A percentile compares a stretch with the other conserved stretches of the same genome.
Evolutionary conservation across 2,888 invertebrate genomes (phyloP).

Genomic region (Coelogynopora nodosa): DNA sequence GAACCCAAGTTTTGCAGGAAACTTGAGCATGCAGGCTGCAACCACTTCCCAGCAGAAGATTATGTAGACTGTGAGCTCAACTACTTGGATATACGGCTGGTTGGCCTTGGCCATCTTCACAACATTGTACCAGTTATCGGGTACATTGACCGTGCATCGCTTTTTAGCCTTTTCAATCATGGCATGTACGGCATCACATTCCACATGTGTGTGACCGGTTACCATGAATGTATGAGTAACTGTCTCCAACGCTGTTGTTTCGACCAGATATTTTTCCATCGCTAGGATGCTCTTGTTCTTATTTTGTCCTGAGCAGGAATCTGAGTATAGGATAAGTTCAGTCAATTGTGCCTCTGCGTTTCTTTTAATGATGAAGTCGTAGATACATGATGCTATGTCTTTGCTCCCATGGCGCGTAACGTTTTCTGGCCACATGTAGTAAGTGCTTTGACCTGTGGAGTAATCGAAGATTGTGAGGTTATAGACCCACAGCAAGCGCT

Average conservation of each 20-base stretch:
- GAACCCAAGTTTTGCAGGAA: conserved; percentile 22
- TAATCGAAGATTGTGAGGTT: conserved; percentile 29
- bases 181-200: conserved; percentile 15
- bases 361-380: neutral
- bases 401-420: neutral
- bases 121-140: conserved; percentile 27
- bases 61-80: neutral
- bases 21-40: conserved; percentile 21
- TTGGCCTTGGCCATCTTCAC: conserved; percentile 19
- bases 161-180: conserved; percentile 34
- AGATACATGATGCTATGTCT: neutral
- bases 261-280: conserved; percentile 30
- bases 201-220: conserved; percentile 2
- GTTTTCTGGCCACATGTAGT: conserved; percentile 22
- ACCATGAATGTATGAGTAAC: conserved; percentile 29
- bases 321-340: neutral
- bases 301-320: conserved; percentile 34
- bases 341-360: neutral
- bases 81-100: conserved; percentile 29
- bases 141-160: conserved; percentile 3
- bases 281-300: conserved; percentile 31
- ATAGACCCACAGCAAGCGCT: conserved; percentile 6
- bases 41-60: conserved; percentile 33
- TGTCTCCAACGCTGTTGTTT: conserved; percentile 6
- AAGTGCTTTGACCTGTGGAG: neutral